These are phyloP conservation scores for Bos javanicus DNA, from an alignment of 2,113 vertebrate species.

Conservation along the genomic window DNA sequence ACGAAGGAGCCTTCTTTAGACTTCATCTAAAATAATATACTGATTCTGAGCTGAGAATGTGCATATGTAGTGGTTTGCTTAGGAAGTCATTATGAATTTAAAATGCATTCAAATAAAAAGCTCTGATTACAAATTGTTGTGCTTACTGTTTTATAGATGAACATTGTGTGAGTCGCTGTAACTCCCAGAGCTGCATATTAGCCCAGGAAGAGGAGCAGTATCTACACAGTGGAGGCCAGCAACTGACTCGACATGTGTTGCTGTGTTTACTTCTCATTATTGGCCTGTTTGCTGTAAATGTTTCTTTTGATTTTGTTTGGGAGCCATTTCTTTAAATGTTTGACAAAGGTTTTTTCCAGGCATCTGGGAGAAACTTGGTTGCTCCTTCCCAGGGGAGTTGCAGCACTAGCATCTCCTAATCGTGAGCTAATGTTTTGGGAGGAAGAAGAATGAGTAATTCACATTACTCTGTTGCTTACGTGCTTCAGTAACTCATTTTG, in stretches of 20 bases:
- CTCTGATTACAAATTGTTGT: constrained; percentile 68
- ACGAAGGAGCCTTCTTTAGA: background rate
- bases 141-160: constrained; percentile 79
- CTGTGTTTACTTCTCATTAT: constrained; percentile 93
- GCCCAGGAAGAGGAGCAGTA: constrained; percentile 87
- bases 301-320: constrained; percentile 61
- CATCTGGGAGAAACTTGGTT: constrained; percentile 26
- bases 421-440: background rate
- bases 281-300: constrained; percentile 93
- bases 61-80: constrained; percentile 30
- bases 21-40: constrained; percentile 37
- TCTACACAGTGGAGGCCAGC: constrained; percentile 85
- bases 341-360: constrained; percentile 8
- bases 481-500: background rate
- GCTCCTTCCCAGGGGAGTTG: background rate
- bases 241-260: constrained; percentile 91
- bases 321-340: constrained; percentile 49
- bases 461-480: background rate
- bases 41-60: constrained; percentile 32
- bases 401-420: background rate
- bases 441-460: background rate
- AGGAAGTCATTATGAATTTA: constrained; percentile 59
- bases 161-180: constrained; percentile 85
- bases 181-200: constrained; percentile 87
- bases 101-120: constrained; percentile 62